These are phyloP conservation scores for Himalopsyche kuldschensis DNA, from an alignment of 2,888 invertebrate genomes.

Conservation along the genomic window DNA sequence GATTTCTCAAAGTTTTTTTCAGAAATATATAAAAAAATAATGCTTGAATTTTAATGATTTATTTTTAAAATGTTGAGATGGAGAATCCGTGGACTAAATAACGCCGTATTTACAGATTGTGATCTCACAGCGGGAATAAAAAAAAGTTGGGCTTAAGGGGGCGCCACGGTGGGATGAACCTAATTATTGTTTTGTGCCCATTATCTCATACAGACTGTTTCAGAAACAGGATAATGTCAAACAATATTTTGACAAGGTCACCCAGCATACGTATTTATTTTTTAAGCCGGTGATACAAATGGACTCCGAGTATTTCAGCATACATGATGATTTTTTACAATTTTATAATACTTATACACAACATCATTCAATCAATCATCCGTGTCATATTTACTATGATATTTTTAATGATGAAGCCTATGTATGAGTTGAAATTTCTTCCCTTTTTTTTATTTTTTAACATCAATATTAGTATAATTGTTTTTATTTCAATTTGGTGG, in stretches of 20 bases:
- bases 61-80: background rate
- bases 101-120: constrained; percentile 7
- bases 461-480: too few species aligned
- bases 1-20: too few species aligned
- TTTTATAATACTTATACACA: too few species aligned
- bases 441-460: too few species aligned
- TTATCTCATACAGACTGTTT: constrained; percentile 14
- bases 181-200: constrained; percentile 30
- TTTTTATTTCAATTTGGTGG: too few species aligned
- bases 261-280: background rate
- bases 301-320: too few species aligned
- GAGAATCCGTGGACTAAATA: background rate
- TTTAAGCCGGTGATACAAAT: background rate
- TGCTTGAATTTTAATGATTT: background rate
- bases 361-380: too few species aligned
- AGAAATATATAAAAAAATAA: background rate
- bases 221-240: constrained; percentile 16
- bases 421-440: too few species aligned
- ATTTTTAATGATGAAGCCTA: too few species aligned
- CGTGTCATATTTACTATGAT: too few species aligned
- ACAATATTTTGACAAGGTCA: background rate
- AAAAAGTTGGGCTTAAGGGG: constrained; percentile 1
- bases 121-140: constrained; percentile 3
- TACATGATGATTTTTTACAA: too few species aligned
- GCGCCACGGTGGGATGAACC: constrained; percentile 34